These are phyloP conservation scores for Drosophila simulans DNA, from an alignment of 1,140 invertebrate genomes.

Conservation along the genomic window DNA sequence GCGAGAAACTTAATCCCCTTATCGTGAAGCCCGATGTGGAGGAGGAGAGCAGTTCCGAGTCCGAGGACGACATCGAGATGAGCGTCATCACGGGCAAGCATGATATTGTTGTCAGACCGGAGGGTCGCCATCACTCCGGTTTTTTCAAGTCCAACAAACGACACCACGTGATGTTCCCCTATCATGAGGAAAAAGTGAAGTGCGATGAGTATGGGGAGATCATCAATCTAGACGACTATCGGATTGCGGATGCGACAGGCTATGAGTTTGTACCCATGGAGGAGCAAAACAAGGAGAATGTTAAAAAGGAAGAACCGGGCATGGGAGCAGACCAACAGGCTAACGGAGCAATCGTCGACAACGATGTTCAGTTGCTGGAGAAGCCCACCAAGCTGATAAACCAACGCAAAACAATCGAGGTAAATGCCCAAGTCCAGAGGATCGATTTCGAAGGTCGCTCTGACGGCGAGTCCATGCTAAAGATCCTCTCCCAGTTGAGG, in stretches of 20 bases:
- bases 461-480: slow-evolving; percentile 98
- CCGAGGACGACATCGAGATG: slow-evolving; percentile 94
- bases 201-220: slow-evolving; percentile 98
- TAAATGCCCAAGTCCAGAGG: slow-evolving; percentile 95
- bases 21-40: slow-evolving; percentile 81
- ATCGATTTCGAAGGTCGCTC: slow-evolving; percentile 99
- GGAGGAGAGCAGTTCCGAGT: slow-evolving; percentile 84
- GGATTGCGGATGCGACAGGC: slow-evolving; percentile 88
- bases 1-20: slow-evolving; percentile 85
- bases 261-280: slow-evolving; percentile 84
- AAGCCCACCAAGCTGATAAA: slow-evolving; percentile 95
- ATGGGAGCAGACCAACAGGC: slow-evolving; percentile 87
- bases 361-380: slow-evolving; percentile 86
- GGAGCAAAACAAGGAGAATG: slow-evolving; percentile 91
- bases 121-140: slow-evolving; percentile 88
- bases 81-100: slow-evolving; percentile 92
- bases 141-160: slow-evolving; percentile 97
- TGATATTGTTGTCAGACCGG: slow-evolving; percentile 95
- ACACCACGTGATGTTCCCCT: slow-evolving; percentile 98
- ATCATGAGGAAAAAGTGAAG: slow-evolving; percentile 95
- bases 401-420: slow-evolving; percentile 90
- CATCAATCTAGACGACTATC: slow-evolving; percentile 95
- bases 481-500: slow-evolving; percentile 94
- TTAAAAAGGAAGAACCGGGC: slow-evolving; percentile 75
- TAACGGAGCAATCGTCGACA: slow-evolving; percentile 86